Evolutionary conservation across 2,113 vertebrate species (phyloP).

Genomic region (Trogon surrucura): DNA sequence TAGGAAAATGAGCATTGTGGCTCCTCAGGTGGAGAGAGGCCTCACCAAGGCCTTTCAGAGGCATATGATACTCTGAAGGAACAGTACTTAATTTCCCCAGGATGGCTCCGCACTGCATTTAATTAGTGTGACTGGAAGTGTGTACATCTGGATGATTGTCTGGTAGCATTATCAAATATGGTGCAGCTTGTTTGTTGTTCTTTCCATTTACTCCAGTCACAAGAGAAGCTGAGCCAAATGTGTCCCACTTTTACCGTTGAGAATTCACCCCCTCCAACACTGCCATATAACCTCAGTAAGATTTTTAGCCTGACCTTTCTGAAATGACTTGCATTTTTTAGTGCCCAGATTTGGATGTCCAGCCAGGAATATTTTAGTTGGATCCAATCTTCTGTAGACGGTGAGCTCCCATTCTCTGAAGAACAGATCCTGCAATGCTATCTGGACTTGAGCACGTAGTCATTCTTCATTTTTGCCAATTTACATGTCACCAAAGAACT

Average conservation of each 20-base stretch:
- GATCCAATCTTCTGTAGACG: neutral
- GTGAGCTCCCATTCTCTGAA: neutral
- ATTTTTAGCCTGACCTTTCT: neutral
- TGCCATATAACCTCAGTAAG: neutral
- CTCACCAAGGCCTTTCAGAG: neutral
- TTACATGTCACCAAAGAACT: neutral
- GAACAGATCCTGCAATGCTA: neutral
- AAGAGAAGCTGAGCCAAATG: neutral
- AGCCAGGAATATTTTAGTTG: neutral
- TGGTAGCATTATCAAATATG: conserved; percentile 39
- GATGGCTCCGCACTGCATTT: conserved; percentile 34
- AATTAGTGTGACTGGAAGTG: conserved; percentile 16
- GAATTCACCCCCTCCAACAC: neutral
- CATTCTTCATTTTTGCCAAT: neutral
- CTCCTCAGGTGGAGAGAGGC: neutral
- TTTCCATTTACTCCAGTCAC: neutral
- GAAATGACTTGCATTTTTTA: neutral
- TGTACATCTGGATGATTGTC: conserved; percentile 34
- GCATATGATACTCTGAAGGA: neutral
- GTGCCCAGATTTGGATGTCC: neutral
- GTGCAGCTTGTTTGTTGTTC: neutral
- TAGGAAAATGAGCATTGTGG: neutral
- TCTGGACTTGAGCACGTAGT: neutral
- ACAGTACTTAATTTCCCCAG: conserved; percentile 9
- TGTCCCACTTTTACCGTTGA: neutral